These are phyloP conservation scores for Anthrax anthrax DNA, from an alignment of 2,888 invertebrate genomes.

Conservation along the genomic window DNA sequence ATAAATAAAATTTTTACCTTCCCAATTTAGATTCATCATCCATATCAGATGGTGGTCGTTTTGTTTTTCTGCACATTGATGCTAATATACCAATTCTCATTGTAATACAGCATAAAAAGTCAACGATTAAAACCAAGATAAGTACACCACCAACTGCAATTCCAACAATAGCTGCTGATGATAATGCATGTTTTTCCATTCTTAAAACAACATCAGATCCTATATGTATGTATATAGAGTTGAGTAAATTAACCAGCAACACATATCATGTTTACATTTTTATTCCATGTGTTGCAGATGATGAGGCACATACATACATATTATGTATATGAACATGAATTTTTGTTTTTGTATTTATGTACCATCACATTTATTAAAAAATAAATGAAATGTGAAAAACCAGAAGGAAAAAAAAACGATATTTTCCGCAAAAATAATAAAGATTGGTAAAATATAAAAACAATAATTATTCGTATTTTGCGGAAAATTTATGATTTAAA, in stretches of 20 bases:
- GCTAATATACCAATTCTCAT: slow-evolving; percentile 50
- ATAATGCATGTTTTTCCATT: slow-evolving; percentile 27
- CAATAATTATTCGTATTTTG: not conserved
- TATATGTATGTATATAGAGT: slow-evolving; percentile 11
- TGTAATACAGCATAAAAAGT: slow-evolving; percentile 66
- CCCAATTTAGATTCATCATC: slow-evolving; percentile 73
- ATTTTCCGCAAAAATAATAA: not conserved
- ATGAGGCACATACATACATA: no score
- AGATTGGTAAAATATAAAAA: no score
- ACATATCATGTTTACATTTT: no score
- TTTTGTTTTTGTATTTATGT: no score
- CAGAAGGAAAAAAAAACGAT: not conserved
- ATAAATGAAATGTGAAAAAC: not conserved
- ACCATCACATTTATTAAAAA: no score
- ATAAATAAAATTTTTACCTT: slow-evolving; percentile 45
- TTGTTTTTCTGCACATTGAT: slow-evolving; percentile 43
- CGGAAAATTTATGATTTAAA: not conserved
- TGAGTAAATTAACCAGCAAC: no score
- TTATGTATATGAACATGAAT: no score
- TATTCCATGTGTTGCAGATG: no score
- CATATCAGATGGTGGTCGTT: slow-evolving; percentile 36
- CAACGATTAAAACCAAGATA: slow-evolving; percentile 66
- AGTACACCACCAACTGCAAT: slow-evolving; percentile 71
- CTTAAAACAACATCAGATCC: slow-evolving; percentile 31
- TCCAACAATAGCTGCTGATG: slow-evolving; percentile 60